These are phyloP conservation scores for Anarhynchus alexandrinus DNA, from an alignment of 2,113 vertebrate species.

Conservation along the genomic window DNA sequence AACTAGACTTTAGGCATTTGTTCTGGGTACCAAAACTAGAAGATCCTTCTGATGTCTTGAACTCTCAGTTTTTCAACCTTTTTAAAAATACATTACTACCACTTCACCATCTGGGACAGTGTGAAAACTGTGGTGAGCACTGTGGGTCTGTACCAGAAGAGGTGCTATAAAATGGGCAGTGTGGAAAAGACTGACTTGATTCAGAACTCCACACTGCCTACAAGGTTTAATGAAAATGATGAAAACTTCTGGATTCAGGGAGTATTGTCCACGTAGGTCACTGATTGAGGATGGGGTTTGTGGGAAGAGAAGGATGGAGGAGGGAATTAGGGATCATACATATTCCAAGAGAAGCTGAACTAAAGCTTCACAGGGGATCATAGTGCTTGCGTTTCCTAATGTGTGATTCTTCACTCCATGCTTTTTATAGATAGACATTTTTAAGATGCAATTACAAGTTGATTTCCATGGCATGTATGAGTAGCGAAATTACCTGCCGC, in stretches of 20 bases:
- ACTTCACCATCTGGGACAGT: accelerated
- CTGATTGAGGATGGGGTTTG: neutral
- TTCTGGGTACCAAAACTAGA: neutral
- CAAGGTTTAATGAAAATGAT: neutral
- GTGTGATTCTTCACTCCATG: neutral
- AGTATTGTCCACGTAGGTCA: neutral
- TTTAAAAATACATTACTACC: neutral
- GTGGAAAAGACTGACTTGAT: neutral
- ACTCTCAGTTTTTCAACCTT: neutral
- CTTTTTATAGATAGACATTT: neutral
- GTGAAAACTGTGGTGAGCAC: neutral
- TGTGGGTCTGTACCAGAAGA: neutral
- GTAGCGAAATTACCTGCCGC: neutral
- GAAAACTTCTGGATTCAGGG: neutral
- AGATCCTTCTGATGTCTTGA: neutral
- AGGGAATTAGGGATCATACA: neutral
- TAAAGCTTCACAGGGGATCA: neutral
- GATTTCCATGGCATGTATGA: neutral
- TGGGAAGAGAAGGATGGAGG: neutral
- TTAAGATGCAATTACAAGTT: neutral
- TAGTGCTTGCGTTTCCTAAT: neutral
- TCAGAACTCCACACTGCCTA: neutral
- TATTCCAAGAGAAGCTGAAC: neutral
- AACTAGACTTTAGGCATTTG: neutral
- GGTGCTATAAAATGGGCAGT: neutral